phyloP scores from a whole-genome alignment of 2,888 invertebrate species.

The Lochmaea capreae region DNA sequence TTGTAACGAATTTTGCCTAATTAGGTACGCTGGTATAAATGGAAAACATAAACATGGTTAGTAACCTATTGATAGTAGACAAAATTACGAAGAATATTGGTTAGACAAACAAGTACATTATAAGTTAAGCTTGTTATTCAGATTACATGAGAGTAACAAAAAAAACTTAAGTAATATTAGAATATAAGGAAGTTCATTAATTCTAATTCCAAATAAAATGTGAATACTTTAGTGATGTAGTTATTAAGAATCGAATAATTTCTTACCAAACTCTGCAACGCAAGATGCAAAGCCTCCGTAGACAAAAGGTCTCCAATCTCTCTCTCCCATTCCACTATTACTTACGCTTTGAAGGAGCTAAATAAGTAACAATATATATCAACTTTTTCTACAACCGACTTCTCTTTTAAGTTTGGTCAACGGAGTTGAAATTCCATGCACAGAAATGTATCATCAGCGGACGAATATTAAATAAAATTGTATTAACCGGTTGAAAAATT shows the following conservation, averaged over 20 bases:
- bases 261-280: slow-evolving; percentile 91
- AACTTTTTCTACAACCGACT: not conserved
- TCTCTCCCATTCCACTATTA: slow-evolving; percentile 76
- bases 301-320: slow-evolving; percentile 93
- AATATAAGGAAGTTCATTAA: too few species aligned
- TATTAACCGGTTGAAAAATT: not conserved
- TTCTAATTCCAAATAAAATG: not conserved
- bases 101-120: too few species aligned
- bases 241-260: not conserved
- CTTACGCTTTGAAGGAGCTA: slow-evolving; percentile 30
- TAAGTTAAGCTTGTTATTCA: too few species aligned
- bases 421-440: slow-evolving; percentile 33
- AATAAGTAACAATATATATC: slow-evolving; percentile 19
- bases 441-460: slow-evolving; percentile 42
- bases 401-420: slow-evolving; percentile 43
- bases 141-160: too few species aligned
- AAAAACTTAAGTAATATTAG: too few species aligned
- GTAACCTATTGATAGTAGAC: too few species aligned
- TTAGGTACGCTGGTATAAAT: too few species aligned
- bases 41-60: too few species aligned
- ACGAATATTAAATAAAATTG: slow-evolving; percentile 18
- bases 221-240: slow-evolving; percentile 10
- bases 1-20: too few species aligned
- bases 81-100: too few species aligned
- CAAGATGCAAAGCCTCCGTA: slow-evolving; percentile 95